A percentile compares a stretch with the other conserved stretches of the same genome.
phyloP scores from a whole-genome alignment of 2,113 vertebrate species.

The Canis aureus region DNA sequence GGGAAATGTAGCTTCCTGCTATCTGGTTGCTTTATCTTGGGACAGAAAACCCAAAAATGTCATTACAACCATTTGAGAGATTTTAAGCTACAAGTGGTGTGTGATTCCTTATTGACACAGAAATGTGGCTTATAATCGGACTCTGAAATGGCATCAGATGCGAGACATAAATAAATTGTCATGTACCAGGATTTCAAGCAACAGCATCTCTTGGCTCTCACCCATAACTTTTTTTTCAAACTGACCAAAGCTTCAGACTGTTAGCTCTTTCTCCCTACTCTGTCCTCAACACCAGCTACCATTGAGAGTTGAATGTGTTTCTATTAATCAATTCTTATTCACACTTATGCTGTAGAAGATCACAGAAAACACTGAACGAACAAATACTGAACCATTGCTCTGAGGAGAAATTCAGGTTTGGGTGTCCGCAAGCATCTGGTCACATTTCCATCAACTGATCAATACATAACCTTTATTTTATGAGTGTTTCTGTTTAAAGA shows the following conservation, averaged over 20 bases:
- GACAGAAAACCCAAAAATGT: neutral
- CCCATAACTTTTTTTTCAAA: neutral
- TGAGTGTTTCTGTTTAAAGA: neutral
- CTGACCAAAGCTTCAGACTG: neutral
- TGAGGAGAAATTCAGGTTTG: neutral
- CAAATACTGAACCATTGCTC: neutral
- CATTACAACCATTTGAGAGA: neutral
- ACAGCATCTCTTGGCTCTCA: neutral
- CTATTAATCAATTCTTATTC: neutral
- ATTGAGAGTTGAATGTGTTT: neutral
- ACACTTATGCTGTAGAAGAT: neutral
- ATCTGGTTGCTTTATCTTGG: slow-evolving; percentile 17
- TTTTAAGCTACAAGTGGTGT: neutral
- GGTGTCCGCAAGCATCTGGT: neutral
- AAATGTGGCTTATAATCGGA: neutral
- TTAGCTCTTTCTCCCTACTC: neutral
- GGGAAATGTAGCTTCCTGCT: neutral
- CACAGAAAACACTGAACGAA: neutral
- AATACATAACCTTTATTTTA: neutral
- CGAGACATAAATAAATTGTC: neutral
- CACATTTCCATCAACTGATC: neutral
- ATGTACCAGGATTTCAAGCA: neutral
- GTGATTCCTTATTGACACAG: neutral
- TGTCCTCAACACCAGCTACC: neutral
- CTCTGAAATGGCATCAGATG: neutral